Conservation (phyloP, 2,888 invertebrate genomes). For the Drosophila niveifrons region DNA sequence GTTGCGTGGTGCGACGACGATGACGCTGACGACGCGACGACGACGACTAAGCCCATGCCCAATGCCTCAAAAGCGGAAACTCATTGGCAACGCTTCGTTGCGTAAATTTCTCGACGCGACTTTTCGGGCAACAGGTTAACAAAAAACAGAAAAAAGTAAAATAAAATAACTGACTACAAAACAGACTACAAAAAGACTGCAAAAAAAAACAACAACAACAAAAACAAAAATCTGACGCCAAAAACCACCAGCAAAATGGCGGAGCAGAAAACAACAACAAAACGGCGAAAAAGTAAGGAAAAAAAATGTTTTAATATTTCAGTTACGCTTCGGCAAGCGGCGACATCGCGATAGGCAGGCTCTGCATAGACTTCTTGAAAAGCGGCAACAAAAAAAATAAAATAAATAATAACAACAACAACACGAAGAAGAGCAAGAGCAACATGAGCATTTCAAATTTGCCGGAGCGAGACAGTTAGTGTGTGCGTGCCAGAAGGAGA, state of each 20-base stretch:
- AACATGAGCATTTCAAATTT: slow-evolving; percentile 51
- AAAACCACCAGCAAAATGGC: slow-evolving; percentile 78
- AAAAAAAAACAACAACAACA: slow-evolving; percentile 57
- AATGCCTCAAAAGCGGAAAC: slow-evolving; percentile 82
- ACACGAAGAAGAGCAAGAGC: background rate
- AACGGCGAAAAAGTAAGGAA: slow-evolving; percentile 31
- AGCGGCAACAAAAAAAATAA: slow-evolving; percentile 23
- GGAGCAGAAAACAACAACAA: slow-evolving; percentile 48
- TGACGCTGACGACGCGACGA: slow-evolving; percentile 37
- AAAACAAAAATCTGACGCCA: slow-evolving; percentile 69
- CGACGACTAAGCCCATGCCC: slow-evolving; percentile 72
- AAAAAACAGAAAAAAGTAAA: slow-evolving; percentile 40
- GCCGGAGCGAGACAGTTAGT: slow-evolving; percentile 38
- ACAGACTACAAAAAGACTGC: slow-evolving; percentile 24
- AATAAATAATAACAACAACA: slow-evolving; percentile 21
- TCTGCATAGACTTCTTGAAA: slow-evolving; percentile 73
- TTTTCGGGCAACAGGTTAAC: slow-evolving; percentile 74
- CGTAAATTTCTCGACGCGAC: slow-evolving; percentile 72
- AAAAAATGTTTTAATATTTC: slow-evolving; percentile 74
- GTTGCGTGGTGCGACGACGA: slow-evolving; percentile 46
- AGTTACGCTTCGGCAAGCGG: slow-evolving; percentile 81
- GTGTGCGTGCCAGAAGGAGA: slow-evolving; percentile 16
- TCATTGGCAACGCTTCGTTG: slow-evolving; percentile 85
- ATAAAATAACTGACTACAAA: slow-evolving; percentile 32
- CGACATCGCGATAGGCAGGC: slow-evolving; percentile 80